These are phyloP conservation scores for Butastur rufipennis DNA, from an alignment of 2,113 vertebrate species.

Conservation along the genomic window DNA sequence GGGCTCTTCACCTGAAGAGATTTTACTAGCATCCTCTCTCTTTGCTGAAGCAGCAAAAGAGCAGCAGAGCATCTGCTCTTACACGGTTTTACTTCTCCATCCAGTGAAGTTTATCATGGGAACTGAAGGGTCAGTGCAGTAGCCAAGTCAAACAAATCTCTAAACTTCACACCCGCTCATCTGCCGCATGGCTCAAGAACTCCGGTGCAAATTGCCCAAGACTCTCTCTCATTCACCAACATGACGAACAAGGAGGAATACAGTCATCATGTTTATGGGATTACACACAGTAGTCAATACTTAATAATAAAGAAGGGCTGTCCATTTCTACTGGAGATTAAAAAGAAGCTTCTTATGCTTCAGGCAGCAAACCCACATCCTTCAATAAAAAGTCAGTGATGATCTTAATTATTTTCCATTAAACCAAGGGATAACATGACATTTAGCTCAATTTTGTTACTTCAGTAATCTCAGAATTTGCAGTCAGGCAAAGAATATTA, in stretches of 20 bases:
- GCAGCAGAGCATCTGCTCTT: not conserved
- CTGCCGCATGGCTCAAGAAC: not conserved
- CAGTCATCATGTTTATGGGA: not conserved
- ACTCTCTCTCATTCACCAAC: not conserved
- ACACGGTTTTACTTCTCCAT: not conserved
- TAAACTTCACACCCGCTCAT: fast-evolving
- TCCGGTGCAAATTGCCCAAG: not conserved
- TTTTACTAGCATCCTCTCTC: not conserved
- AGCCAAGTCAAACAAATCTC: not conserved
- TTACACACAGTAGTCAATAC: not conserved
- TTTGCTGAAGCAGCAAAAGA: not conserved
- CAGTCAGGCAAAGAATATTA: not conserved
- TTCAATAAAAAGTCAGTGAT: not conserved
- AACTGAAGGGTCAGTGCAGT: not conserved
- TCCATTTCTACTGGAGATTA: not conserved
- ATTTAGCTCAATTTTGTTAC: slow-evolving; percentile 14
- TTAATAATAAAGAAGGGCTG: not conserved
- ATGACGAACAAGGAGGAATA: not conserved
- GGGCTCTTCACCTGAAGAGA: not conserved
- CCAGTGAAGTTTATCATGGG: not conserved
- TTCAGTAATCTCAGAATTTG: not conserved
- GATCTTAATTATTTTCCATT: slow-evolving; percentile 12
- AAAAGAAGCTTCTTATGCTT: not conserved
- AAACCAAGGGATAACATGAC: slow-evolving; percentile 18
- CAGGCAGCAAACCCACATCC: not conserved